Base-by-base conservation (phyloP, 1,140 invertebrate species). In the Eubasilissa regina region DNA sequence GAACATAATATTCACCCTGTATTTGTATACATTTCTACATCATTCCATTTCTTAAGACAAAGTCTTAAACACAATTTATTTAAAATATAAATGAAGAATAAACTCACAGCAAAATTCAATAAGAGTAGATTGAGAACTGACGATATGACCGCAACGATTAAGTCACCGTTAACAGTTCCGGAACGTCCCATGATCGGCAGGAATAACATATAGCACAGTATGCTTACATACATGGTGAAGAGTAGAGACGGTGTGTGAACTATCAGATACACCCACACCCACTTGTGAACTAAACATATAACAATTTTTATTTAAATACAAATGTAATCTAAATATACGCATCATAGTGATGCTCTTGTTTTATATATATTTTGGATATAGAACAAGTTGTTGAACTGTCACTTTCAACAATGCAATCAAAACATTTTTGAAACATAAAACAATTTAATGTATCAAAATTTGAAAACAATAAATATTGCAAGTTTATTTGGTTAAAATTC, bases 261-360 rank as follows among this genome's bases (percentile, higher is more conserved):
- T 0, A 53, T 66, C 44, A 82, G 45, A 56, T 82, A 80, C 10
- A 80, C 78, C 78, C 78, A 82, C 48, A 82, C 56, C 81, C 81
- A 82, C 47, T 55, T 75, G 43, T 82, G 75, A 55, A 70, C 81
- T 82, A 53, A 66, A 78, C 79, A 58, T 47, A 19, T 3, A 47
- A 68, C 4, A n/a, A 64, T 44, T 3, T 64, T 43, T 35, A 35
- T 35, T 1, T 35, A 35, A 35, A n/a, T n/a, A n/a, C n/a, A n/a
- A n/a, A n/a, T n/a, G n/a, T n/a, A n/a, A n/a, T n/a, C n/a, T n/a
- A n/a, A n/a, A n/a, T n/a, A n/a, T n/a, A n/a, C n/a, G n/a, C n/a
- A n/a, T n/a, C n/a, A n/a, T n/a, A n/a, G n/a, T n/a, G n/a, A n/a
- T n/a, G n/a, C n/a, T n/a, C n/a, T n/a, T n/a, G n/a, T n/a, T n/a